phyloP scores from a whole-genome alignment of 2,113 vertebrate genomes.

The Zingel zingel region DNA sequence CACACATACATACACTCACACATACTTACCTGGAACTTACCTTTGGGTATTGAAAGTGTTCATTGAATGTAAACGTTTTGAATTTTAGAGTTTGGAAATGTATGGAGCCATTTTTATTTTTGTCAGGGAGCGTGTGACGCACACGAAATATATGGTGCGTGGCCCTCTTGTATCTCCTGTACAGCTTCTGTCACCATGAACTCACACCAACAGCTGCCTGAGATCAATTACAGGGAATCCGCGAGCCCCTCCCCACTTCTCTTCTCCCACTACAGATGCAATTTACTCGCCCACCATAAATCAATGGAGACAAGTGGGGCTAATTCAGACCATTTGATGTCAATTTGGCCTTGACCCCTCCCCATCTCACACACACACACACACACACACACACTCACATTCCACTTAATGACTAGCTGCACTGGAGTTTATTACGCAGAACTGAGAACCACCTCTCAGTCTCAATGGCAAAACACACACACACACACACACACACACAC shows the following conservation, averaged over 20 bases:
- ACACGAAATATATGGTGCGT: background rate
- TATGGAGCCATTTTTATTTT: too few species aligned
- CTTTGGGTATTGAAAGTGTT: too few species aligned
- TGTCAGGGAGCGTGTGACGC: too few species aligned
- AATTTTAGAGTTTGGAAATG: too few species aligned
- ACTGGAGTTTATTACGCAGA: slow-evolving; percentile 80
- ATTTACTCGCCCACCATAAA: slow-evolving; percentile 82
- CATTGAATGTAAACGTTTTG: too few species aligned
- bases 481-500: slow-evolving; percentile 13
- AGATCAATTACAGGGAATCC: slow-evolving; percentile 71
- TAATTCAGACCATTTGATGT: slow-evolving; percentile 86
- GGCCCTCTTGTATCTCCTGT: slow-evolving; percentile 18
- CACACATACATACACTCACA: too few species aligned
- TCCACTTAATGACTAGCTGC: slow-evolving; percentile 68
- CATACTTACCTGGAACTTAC: too few species aligned
- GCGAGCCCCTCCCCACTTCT: slow-evolving; percentile 20
- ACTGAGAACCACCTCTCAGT: slow-evolving; percentile 58
- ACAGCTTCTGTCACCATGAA: slow-evolving; percentile 47
- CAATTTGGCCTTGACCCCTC: slow-evolving; percentile 84
- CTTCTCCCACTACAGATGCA: slow-evolving; percentile 73
- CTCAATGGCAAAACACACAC: slow-evolving; percentile 22
- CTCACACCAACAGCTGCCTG: slow-evolving; percentile 21
- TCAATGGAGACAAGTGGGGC: slow-evolving; percentile 84
- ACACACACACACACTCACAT: slow-evolving; percentile 5
- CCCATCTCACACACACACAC: slow-evolving; percentile 59